Evolutionary conservation across 2,888 invertebrate genomes (phyloP).

Genomic region (Iphiclides podalirius): DNA sequence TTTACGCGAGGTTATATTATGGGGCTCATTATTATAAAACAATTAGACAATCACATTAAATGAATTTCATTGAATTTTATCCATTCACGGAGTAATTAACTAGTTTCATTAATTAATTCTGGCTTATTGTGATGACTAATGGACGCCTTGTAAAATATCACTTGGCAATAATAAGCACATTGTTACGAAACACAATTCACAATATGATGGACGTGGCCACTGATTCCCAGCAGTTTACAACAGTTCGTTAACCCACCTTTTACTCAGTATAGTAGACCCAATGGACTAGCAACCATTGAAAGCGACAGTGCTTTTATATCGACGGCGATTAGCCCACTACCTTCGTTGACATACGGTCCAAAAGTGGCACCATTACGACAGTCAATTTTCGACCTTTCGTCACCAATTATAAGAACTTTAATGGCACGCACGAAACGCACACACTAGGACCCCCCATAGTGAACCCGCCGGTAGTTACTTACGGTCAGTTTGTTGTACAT

Average conservation of each 20-base stretch:
- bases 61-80: too few species aligned
- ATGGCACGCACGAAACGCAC: slow-evolving; percentile 21
- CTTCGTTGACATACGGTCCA: slow-evolving; percentile 52
- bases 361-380: slow-evolving; percentile 33
- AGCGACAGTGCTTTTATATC: slow-evolving; percentile 75
- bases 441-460: slow-evolving; percentile 32
- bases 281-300: slow-evolving; percentile 70
- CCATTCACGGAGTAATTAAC: too few species aligned
- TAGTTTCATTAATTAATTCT: background rate
- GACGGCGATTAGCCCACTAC: slow-evolving; percentile 69
- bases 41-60: too few species aligned
- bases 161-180: slow-evolving; percentile 4
- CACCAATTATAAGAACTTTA: slow-evolving; percentile 32
- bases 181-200: slow-evolving; percentile 42
- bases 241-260: slow-evolving; percentile 72
- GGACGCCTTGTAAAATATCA: background rate
- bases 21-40: too few species aligned
- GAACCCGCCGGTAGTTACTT: slow-evolving; percentile 15
- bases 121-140: too few species aligned
- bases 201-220: slow-evolving; percentile 41
- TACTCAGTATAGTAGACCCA: slow-evolving; percentile 63
- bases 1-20: slow-evolving; percentile 5
- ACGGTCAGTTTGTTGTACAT: slow-evolving; percentile 39
- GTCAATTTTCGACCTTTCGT: slow-evolving; percentile 50
- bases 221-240: slow-evolving; percentile 32